Evolutionary conservation across 1,140 invertebrate species (phyloP).

Genomic region (Adoxophyes honmai): DNA sequence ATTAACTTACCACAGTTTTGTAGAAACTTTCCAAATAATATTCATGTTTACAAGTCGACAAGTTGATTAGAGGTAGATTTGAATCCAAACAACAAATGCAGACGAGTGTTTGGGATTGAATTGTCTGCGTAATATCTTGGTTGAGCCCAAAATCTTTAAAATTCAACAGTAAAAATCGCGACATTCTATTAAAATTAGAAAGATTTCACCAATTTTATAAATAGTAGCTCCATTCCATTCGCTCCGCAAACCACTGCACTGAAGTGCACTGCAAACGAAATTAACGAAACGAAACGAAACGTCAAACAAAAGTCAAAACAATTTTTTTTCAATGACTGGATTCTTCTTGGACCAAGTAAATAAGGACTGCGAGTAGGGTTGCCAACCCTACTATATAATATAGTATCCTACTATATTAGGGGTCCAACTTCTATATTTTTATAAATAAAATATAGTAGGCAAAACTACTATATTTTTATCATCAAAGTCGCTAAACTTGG

Average conservation of each 20-base stretch:
- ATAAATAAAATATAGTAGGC: too few relatives aligned
- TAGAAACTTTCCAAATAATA: slow-evolving; percentile 33
- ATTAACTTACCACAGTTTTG: slow-evolving; percentile 35
- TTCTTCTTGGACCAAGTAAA: not conserved
- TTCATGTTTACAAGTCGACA: slow-evolving; percentile 41
- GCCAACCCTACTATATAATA: too few relatives aligned
- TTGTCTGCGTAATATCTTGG: slow-evolving; percentile 11
- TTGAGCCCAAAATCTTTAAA: slow-evolving; percentile 10
- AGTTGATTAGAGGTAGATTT: slow-evolving; percentile 23
- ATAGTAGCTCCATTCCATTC: not conserved
- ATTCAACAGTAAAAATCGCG: slow-evolving; percentile 4
- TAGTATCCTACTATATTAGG: too few relatives aligned
- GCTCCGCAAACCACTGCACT: not conserved
- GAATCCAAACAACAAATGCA: slow-evolving; percentile 26
- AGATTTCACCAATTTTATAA: not conserved
- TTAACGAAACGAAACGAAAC: not conserved
- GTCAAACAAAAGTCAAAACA: not conserved
- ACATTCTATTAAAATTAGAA: not conserved
- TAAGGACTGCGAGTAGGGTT: too few relatives aligned
- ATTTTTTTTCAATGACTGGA: not conserved
- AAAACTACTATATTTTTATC: too few relatives aligned
- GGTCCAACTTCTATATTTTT: too few relatives aligned
- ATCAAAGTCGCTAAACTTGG: too few relatives aligned
- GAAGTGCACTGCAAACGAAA: not conserved
- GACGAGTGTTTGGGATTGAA: slow-evolving; percentile 4